A percentile compares a stretch with the other conserved stretches of the same genome.
Conservation (phyloP, 2,888 invertebrate species). For the Drosophila gaucha region DNA sequence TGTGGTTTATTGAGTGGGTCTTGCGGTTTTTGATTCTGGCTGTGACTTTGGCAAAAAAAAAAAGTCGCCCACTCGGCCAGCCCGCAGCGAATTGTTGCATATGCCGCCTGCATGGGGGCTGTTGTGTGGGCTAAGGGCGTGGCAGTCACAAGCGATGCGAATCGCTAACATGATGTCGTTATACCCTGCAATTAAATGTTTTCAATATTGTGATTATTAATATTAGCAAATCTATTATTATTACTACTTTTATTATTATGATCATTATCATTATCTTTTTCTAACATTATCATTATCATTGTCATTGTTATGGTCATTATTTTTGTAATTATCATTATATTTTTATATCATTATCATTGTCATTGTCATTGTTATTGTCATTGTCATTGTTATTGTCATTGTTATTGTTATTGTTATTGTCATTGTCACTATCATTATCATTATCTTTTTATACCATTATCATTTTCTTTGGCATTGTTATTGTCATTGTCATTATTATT, state of each 20-base stretch:
- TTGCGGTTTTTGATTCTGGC: constrained; percentile 32
- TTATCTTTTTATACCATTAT: no score
- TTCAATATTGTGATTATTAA: no score
- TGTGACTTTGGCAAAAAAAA: constrained; percentile 44
- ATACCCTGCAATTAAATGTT: neutral
- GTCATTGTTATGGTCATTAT: neutral
- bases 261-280: no score
- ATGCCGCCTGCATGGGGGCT: constrained; percentile 26
- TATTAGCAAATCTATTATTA: no score
- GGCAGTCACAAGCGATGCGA: constrained; percentile 10
- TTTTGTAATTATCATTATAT: no score
- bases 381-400: no score
- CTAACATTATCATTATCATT: neutral
- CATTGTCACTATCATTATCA: no score
- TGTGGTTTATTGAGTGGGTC: constrained; percentile 3
- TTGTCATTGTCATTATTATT: neutral
- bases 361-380: no score
- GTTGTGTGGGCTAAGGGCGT: constrained; percentile 42
- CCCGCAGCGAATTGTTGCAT: constrained; percentile 38
- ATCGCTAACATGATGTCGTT: neutral
- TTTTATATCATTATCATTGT: no score
- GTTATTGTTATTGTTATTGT: no score
- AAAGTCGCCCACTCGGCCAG: constrained; percentile 40
- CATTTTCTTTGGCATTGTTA: no score
- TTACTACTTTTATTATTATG: no score